These are phyloP conservation scores for Malurus leucopterus DNA, from an alignment of 2,797 vertebrate species.

Conservation along the genomic window DNA sequence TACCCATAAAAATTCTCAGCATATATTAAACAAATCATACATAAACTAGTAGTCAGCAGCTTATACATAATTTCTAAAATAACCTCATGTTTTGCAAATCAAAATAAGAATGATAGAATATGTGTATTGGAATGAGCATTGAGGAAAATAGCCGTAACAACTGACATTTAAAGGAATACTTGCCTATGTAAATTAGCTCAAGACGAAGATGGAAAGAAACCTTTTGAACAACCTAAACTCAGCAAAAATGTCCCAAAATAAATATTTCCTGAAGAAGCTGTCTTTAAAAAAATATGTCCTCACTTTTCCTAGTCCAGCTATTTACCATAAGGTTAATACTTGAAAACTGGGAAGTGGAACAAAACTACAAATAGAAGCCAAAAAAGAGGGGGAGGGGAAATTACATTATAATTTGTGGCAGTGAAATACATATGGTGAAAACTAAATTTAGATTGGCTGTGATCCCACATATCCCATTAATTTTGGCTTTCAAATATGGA, in stretches of 20 bases:
- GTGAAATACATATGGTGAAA: constrained; percentile 19
- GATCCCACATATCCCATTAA: constrained; percentile 15
- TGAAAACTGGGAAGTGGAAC: neutral
- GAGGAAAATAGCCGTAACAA: neutral
- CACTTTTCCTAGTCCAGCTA: neutral
- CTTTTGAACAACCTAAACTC: neutral
- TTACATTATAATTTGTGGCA: neutral
- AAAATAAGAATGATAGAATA: neutral
- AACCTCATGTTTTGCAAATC: neutral
- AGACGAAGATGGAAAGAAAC: neutral
- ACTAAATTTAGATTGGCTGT: constrained; percentile 29
- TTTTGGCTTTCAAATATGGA: neutral
- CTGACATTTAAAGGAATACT: neutral
- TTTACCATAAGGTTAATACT: neutral
- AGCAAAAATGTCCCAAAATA: neutral
- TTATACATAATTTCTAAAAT: neutral
- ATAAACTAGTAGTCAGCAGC: neutral
- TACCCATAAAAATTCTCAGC: neutral
- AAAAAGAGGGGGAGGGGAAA: neutral
- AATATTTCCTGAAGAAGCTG: neutral
- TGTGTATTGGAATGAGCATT: neutral
- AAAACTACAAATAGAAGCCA: neutral
- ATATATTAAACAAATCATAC: neutral
- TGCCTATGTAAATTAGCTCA: neutral
- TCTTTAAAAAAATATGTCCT: neutral